Conservation (phyloP, 2,113 vertebrate genomes). For the Crotalus tigris region DNA sequence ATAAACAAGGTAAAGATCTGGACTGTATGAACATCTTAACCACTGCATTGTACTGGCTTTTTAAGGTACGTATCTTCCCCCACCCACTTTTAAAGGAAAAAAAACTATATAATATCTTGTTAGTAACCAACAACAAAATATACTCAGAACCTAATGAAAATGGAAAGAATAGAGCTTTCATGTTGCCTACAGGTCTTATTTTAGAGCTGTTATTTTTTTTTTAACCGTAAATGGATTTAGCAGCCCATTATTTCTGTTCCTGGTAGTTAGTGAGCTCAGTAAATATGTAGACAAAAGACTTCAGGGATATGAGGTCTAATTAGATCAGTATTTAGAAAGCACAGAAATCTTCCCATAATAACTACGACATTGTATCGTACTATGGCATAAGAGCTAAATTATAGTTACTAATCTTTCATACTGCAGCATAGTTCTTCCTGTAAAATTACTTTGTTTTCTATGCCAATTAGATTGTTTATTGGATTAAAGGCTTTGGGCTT, state of each 20-base stretch:
- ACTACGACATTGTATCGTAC: background rate
- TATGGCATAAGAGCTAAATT: background rate
- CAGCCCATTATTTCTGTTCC: background rate
- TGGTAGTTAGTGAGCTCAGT: background rate
- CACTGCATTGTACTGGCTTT: background rate
- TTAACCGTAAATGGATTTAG: background rate
- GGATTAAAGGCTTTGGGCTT: background rate
- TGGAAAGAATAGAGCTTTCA: slow-evolving; percentile 3
- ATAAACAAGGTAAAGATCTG: background rate
- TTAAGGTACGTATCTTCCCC: background rate
- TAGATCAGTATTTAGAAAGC: slow-evolving; percentile 17
- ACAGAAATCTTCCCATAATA: background rate
- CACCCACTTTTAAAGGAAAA: background rate
- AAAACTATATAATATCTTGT: too few species aligned
- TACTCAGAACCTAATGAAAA: background rate
- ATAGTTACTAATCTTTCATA: background rate
- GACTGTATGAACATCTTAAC: background rate
- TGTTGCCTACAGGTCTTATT: background rate
- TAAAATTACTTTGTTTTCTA: background rate
- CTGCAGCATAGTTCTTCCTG: background rate
- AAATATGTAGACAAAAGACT: slow-evolving; percentile 9
- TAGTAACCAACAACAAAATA: background rate
- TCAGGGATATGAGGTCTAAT: background rate
- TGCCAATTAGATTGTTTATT: background rate
- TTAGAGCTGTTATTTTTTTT: background rate